Base-by-base conservation (phyloP, 1,140 invertebrate genomes). In the Stegodyphus dumicola region DNA sequence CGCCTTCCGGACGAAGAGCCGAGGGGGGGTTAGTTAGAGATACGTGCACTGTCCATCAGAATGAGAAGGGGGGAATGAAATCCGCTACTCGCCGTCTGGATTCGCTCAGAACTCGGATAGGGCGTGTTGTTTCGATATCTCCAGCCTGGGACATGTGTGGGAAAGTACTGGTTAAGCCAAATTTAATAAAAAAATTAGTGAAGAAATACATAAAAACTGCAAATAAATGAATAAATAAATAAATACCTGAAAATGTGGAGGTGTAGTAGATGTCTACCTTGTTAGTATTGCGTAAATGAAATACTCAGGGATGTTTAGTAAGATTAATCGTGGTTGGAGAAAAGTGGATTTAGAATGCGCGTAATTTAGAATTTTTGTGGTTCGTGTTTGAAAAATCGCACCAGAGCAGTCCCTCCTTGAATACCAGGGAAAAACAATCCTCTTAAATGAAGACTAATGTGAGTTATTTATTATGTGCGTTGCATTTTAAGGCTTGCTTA, bases 401-500 rank as follows among this genome's bases (percentile, higher is more conserved):
- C 56, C 9, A 15, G 2, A 15, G 56, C 56, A 5, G 1, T 11
- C 9, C 9, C 15, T 11, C 56, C 9, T 60, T 9, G 7, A 7
- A 11, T 49, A 18, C 33, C 7, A 73, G 49, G 56, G 5, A 73
- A 81, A 81, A 71, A 81, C 78, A 81, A 81, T 81, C 54, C 78
- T 56, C n/a, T 73, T 81, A 81, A 81, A 81, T 81, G 70, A 81
- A 81, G 78, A 81, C 53, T 81, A 81, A 81, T 81, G 78, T 48
- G 7, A 73, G 69, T 71, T 81, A 73, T 81, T 81, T 70, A 73
- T 65, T 51, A 15, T 54, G 70, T 79, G 67, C 11, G 7, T n/a
- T 51, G 78, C 54, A 52, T 73, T 77, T 81, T 69, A 73, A 73
- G 51, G 54, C 65, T 69, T 70, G 65, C 17, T 17, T 49, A 33